Evolutionary conservation across 2,797 vertebrate species (phyloP).

Genomic region (Sarcophilus harrisii): DNA sequence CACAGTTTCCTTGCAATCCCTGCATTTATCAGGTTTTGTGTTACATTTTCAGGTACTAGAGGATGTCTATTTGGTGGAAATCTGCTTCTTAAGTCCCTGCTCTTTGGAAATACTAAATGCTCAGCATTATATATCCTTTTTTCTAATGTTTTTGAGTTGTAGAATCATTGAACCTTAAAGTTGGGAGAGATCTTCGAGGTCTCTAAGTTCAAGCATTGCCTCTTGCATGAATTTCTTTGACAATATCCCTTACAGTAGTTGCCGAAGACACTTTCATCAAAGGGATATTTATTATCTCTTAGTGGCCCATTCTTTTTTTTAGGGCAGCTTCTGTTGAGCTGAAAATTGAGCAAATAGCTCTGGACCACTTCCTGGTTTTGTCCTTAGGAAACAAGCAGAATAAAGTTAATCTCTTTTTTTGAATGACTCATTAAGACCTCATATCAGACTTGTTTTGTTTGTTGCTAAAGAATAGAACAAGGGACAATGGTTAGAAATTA

Average conservation of each 20-base stretch:
- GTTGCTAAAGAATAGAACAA: not conserved
- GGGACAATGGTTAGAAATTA: not conserved
- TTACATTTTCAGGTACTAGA: not conserved
- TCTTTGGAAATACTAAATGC: not conserved
- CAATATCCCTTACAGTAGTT: not conserved
- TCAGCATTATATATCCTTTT: not conserved
- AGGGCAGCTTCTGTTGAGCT: not conserved
- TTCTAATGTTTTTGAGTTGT: not conserved
- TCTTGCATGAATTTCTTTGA: not conserved
- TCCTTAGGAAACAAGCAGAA: not conserved
- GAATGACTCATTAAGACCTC: not conserved
- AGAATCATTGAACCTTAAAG: not conserved
- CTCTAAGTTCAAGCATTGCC: not conserved
- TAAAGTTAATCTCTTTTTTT: not conserved
- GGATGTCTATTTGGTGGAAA: not conserved
- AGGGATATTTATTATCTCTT: not conserved
- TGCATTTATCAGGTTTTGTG: not conserved
- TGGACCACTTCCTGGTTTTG: too few relatives aligned
- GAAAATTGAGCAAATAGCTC: not conserved
- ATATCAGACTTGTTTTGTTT: not conserved
- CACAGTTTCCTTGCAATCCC: not conserved
- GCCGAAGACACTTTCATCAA: not conserved
- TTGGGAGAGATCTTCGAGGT: not conserved
- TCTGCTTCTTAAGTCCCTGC: not conserved
- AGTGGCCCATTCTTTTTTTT: not conserved